Conservation (phyloP, 2,888 invertebrate genomes). For the Morinoia aosen region DNA sequence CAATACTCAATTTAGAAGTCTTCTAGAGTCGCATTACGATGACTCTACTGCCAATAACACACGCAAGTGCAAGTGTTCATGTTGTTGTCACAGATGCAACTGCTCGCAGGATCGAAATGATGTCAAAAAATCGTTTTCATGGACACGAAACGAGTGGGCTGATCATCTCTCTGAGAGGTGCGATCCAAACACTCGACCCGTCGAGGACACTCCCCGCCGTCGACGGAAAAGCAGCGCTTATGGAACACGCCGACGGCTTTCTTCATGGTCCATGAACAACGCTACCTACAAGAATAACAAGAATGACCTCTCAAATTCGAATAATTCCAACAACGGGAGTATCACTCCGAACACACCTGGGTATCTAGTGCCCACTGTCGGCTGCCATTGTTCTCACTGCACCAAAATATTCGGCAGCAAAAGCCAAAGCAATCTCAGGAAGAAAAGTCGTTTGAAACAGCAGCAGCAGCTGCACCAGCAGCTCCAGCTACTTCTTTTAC, state of each 20-base stretch:
- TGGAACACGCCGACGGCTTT: neutral
- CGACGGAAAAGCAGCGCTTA: neutral
- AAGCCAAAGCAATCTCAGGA: neutral
- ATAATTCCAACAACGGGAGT: neutral
- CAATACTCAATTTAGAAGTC: neutral
- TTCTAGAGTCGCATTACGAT: neutral
- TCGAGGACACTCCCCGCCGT: slow-evolving; percentile 3
- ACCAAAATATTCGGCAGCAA: slow-evolving; percentile 31
- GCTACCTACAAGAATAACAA: neutral
- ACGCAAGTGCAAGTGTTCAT: neutral
- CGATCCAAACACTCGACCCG: neutral
- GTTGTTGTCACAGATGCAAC: neutral
- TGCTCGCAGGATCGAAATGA: neutral
- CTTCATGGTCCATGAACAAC: neutral
- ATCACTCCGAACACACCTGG: neutral
- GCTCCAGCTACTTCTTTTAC: neutral
- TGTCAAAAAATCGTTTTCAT: neutral
- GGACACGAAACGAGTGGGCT: neutral
- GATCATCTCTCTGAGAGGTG: neutral
- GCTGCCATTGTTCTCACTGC: slow-evolving; percentile 49
- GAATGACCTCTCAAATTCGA: neutral
- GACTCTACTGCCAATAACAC: neutral
- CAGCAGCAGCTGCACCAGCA: slow-evolving; percentile 50
- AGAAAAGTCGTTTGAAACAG: slow-evolving; percentile 30
- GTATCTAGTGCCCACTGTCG: slow-evolving; percentile 9